Base-by-base conservation (phyloP, 2,888 invertebrate species). In the Hypercompe scribonia region DNA sequence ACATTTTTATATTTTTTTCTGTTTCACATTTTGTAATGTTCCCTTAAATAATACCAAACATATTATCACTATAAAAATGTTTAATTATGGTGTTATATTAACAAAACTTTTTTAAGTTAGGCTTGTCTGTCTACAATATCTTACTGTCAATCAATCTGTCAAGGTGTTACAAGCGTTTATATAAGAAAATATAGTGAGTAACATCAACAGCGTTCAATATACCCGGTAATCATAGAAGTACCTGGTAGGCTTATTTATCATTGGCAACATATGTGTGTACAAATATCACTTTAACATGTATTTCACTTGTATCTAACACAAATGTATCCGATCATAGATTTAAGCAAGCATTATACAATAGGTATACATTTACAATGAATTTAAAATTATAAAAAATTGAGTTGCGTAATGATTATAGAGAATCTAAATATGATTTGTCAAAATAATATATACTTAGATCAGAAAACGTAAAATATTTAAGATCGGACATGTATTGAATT, bases 401-500 rank as follows among this genome's bases (percentile, higher is more conserved):
- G 66, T 28, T 11, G 28, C 24, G 15, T 34, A 42, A 65, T 68
- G 73, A 69, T 72, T 33, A 64, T 75, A 68, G 68, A 66, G 46
- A 73, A 77, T 69, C 71, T 73, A 78, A 65, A 65, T 79, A 82
- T 84, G 81, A 83, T 82, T 80, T 78, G 77, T 33, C 46, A 33
- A 8, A 50, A 24, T 33, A 31, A 50, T 31, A 33, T 33, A 34
- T 34, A 36, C 24, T 3, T 84, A 84, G 80, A 84, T 84, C 79
- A 76, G 83, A 81, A 82, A 85, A 75, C 80, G 77, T 79, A 82
- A 84, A 86, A 83, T 88, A 86, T 84, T 83, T 81, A 86, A 86
- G 83, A 87, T 88, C 88, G 87, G 91, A 92, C 91, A 76, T 31
- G 28, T 24, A 42, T 86, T 92, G 92, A 92, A 87, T 87, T 82